phyloP scores from a whole-genome alignment of 2,113 vertebrate species.

The Antigone vipio region DNA sequence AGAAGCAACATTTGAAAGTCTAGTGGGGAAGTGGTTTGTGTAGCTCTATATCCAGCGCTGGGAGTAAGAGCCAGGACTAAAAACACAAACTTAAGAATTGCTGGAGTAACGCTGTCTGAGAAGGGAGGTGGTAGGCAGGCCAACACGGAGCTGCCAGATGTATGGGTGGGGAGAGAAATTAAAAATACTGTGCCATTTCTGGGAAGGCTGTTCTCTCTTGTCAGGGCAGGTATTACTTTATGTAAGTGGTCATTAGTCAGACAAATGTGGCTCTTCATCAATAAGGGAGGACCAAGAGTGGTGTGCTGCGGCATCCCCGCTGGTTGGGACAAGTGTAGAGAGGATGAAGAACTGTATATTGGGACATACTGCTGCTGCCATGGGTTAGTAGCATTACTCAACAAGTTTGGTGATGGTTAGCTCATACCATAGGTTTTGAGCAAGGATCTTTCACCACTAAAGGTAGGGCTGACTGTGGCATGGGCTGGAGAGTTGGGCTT shows the following conservation, averaged over 20 bases:
- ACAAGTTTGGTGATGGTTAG: accelerated
- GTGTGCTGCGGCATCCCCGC: background rate
- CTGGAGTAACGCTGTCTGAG: background rate
- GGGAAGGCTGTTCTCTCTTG: background rate
- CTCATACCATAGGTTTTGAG: background rate
- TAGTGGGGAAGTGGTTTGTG: background rate
- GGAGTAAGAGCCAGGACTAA: background rate
- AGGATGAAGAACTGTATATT: background rate
- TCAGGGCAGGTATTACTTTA: background rate
- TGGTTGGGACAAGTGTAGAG: background rate
- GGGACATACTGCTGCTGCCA: background rate
- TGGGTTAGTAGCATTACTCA: background rate
- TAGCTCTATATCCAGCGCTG: background rate
- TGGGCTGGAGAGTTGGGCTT: background rate
- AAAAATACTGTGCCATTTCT: background rate
- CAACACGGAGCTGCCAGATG: background rate
- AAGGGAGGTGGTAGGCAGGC: background rate
- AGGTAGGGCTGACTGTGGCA: background rate
- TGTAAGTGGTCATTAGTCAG: background rate
- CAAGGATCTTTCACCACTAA: background rate
- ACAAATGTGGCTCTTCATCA: background rate
- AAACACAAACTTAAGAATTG: background rate
- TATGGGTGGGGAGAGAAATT: background rate
- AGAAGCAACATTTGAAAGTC: background rate
- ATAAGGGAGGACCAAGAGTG: background rate